Evolutionary conservation across 2,797 vertebrate genomes (phyloP), one percentile per base, ranked within the genome.

Genomic region (Spatula clypeata): DNA sequence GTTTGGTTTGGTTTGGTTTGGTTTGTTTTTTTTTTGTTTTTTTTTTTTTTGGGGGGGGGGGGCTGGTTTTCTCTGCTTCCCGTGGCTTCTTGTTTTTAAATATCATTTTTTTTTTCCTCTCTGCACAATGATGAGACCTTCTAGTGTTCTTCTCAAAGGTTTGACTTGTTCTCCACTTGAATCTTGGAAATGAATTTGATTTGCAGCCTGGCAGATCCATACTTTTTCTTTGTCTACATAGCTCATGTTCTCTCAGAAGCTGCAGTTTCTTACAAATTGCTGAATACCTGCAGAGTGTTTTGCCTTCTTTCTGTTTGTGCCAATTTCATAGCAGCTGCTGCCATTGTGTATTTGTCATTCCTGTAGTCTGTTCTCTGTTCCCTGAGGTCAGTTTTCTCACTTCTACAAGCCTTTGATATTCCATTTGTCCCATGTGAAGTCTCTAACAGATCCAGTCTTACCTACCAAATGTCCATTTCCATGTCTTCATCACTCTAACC

Each of bases 121-220:
- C 12, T 3, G 1, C 23, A 5, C 21, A 58, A 23, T 15, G 13
- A 34, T 26, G 65, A 91, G 90, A 53, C 13, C 1, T 82, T 54
- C 54, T 66, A 29, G 31, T 29, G 65, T 67, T 34, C 74, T 69
- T 61, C 24, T 47, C 17, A 31, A n/a, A 45, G 31, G 62, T 85
- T 79, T 90, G 66, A 36, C 31, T n/a, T 44, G 34, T 61, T 74
- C 42, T 29, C 13, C 15, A 14, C 40, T 34, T 38, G n/a, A 77
- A 49, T 80, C 32, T 67, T 27, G 26, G 31, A 88, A 82, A 79
- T 40, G 16, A 72, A 12, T 72, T 83, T 80, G 79, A 24, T 72
- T 69, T 75, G 58, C n/a, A 66, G 44, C n/a, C 36, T 92, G 53
- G 19, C 36, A 64, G 67, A 51, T 47, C 19, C 3, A 0, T 42